Conservation (phyloP, 2,113 vertebrate genomes). For the Hemibagrus wyckioides region DNA sequence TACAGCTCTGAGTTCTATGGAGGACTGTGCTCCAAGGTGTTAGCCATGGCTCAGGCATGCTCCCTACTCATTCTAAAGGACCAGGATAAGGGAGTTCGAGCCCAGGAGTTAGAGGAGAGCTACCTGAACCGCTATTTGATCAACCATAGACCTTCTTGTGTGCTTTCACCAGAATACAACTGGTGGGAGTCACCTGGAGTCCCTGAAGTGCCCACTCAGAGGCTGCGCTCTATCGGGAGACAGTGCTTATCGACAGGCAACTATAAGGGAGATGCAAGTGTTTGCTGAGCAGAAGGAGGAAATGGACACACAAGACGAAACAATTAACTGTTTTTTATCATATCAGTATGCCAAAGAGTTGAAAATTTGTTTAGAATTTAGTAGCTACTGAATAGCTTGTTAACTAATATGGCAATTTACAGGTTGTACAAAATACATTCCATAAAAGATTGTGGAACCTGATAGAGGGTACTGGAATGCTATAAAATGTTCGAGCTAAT, state of each 20-base stretch:
- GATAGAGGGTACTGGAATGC: neutral
- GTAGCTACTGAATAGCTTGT: neutral
- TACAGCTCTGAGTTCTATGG: conserved; percentile 77
- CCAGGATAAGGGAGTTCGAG: conserved; percentile 61
- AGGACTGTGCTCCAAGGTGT: conserved; percentile 66
- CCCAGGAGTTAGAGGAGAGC: conserved; percentile 73
- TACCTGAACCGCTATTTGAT: conserved; percentile 78
- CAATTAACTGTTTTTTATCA: neutral
- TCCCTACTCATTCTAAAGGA: conserved; percentile 72
- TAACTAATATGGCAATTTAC: neutral
- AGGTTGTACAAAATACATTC: neutral
- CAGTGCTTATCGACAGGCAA: conserved; percentile 14
- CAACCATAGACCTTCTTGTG: conserved; percentile 67
- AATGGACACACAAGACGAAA: neutral
- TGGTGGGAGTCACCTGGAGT: conserved; percentile 69
- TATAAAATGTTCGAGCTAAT: neutral
- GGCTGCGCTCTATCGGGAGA: conserved; percentile 66
- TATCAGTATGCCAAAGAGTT: neutral
- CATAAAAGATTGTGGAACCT: neutral
- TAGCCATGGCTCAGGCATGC: conserved; percentile 64
- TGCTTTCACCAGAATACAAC: conserved; percentile 79
- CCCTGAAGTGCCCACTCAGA: conserved; percentile 59
- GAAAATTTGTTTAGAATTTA: neutral
- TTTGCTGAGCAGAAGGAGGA: conserved; percentile 36
- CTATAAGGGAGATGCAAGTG: neutral